Conservation (phyloP, 2,113 vertebrate genomes). For the Siphamia tubifer region DNA sequence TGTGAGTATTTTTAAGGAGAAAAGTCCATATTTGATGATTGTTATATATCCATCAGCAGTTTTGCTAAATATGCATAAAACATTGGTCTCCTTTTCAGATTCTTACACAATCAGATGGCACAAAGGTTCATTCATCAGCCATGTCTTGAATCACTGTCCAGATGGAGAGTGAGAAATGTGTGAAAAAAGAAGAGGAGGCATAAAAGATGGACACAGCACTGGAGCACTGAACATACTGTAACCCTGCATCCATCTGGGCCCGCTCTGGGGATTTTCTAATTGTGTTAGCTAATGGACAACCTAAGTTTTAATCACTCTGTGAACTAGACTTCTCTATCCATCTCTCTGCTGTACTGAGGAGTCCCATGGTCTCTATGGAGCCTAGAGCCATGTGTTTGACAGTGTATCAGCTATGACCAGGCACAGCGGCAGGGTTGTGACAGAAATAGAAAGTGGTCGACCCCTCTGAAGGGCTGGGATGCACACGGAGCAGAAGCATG, state of each 20-base stretch:
- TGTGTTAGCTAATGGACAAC: slow-evolving; percentile 47
- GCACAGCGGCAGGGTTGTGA: slow-evolving; percentile 13
- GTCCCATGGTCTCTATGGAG: slow-evolving; percentile 46
- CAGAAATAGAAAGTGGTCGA: slow-evolving; percentile 49
- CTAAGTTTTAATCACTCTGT: slow-evolving; percentile 65
- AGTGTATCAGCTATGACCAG: slow-evolving; percentile 35
- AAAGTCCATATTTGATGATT: too few species aligned
- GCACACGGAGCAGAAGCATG: slow-evolving; percentile 26
- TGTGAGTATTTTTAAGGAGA: too few species aligned
- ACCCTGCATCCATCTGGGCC: slow-evolving; percentile 11
- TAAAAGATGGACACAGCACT: slow-evolving; percentile 4
- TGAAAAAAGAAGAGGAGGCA: slow-evolving; percentile 30
- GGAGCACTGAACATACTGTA: neutral
- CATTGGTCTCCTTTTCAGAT: neutral
- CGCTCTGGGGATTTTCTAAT: slow-evolving; percentile 37
- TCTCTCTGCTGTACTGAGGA: slow-evolving; percentile 36
- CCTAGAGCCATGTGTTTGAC: slow-evolving; percentile 36
- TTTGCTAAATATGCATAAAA: slow-evolving; percentile 35
- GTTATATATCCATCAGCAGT: slow-evolving; percentile 11
- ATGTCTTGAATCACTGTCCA: slow-evolving; percentile 21
- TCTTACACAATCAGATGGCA: slow-evolving; percentile 21
- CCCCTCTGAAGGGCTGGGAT: slow-evolving; percentile 37
- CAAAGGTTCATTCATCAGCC: slow-evolving; percentile 28
- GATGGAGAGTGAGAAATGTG: slow-evolving; percentile 34
- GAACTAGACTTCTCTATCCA: slow-evolving; percentile 43